Evolutionary conservation across 92 coral and sea anemone species (phyloP), one percentile per base, ranked within the genome.

Genomic region (Montipora capitata): DNA sequence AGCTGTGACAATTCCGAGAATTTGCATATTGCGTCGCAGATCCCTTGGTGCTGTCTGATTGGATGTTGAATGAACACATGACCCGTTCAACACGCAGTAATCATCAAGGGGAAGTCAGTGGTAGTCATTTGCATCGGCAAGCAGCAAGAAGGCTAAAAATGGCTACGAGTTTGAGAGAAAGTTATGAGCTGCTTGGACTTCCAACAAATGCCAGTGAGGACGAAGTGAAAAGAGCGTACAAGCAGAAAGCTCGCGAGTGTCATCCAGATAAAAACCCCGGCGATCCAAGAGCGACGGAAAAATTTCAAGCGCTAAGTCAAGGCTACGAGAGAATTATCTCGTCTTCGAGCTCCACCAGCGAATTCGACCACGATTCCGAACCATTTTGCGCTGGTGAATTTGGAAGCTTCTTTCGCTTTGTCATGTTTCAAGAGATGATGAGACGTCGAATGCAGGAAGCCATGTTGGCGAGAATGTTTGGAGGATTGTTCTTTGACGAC

Each of bases 201-300:
- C 78, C 98, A 13, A 67, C 73, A 45, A 61, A 77, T 15, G 98
- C 98, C 4, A 87, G 75, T 12, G 98, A 94, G 8, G 95, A 92
- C 3, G 98, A 94, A 65, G 92, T 94, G 42, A 79, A 76, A 79
- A 84, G 78, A 80, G 95, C 95, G 5, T 94, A 92, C 82, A 85
- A 88, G 65, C 93, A 80, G 82, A 94, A 94, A 87, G 98, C 98
- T 62, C 85, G 84, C 1, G 95, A 92, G 87, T 87, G 91, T 10
- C 98, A 94, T 61, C 98, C 98, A 38, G 98, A 94, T 84, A 94
- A 94, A 77, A 94, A 94, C 51, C 95, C 87, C 0, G 74, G 80
- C 38, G 95, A 92, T 45, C 94, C 94, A 41, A 62, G 80, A 12
- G 94, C 96, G 43, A 75, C 86, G 57, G 91, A 92, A 72, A 90